These are phyloP conservation scores for Cranoglanis bouderius DNA, from an alignment of 2,113 vertebrate species.

Conservation along the genomic window DNA sequence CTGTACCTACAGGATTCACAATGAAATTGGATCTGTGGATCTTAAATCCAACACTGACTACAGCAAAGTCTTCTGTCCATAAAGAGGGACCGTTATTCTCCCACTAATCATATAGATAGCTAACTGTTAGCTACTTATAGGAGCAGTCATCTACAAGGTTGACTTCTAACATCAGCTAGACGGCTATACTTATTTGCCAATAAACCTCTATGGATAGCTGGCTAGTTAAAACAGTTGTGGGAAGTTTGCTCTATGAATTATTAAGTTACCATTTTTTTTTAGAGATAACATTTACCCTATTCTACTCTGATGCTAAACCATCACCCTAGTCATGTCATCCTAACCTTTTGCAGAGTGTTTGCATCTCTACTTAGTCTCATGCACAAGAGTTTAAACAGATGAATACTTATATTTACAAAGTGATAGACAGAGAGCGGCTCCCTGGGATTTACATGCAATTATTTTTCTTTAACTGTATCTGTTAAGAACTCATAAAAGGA, in stretches of 20 bases:
- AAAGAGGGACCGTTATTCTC: background rate
- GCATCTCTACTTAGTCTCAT: background rate
- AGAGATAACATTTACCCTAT: background rate
- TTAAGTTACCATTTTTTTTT: background rate
- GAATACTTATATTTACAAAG: background rate
- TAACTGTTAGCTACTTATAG: background rate
- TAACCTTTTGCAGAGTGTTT: background rate
- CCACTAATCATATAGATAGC: background rate
- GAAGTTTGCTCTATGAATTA: background rate
- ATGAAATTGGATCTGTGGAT: background rate
- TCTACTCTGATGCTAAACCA: background rate
- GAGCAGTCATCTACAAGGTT: background rate
- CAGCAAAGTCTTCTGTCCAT: background rate
- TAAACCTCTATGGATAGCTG: background rate
- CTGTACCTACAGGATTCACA: background rate
- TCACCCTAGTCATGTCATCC: background rate
- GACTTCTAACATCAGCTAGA: background rate
- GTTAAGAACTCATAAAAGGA: background rate
- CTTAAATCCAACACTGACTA: background rate
- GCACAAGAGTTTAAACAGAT: background rate
- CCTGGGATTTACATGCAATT: slow-evolving; percentile 10
- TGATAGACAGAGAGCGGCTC: background rate
- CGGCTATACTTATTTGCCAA: background rate
- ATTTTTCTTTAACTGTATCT: slow-evolving; percentile 28
- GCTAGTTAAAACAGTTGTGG: background rate